Evolutionary conservation across 2,888 invertebrate genomes (phyloP).

Genomic region (Drosophila gaucha): DNA sequence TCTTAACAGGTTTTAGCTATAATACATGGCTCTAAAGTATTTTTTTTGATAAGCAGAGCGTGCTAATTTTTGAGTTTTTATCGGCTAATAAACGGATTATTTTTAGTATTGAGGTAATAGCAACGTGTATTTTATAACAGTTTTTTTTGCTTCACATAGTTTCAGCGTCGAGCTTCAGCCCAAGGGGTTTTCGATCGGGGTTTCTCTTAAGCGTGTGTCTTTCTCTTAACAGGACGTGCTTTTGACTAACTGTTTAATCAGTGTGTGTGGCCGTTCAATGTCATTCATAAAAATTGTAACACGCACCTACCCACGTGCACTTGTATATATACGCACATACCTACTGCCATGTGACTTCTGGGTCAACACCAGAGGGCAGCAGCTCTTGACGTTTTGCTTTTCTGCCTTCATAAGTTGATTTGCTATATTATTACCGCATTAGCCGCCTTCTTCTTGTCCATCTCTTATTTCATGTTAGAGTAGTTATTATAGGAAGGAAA

Average conservation of each 20-base stretch:
- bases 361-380: constrained; percentile 68
- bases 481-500: constrained; percentile 43
- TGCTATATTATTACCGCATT: constrained; percentile 64
- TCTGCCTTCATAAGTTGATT: constrained; percentile 54
- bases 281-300: constrained; percentile 72
- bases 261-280: constrained; percentile 55
- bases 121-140: constrained; percentile 33
- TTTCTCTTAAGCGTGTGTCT: constrained; percentile 11
- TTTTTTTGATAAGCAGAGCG: constrained; percentile 39
- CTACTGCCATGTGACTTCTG: constrained; percentile 39
- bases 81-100: constrained; percentile 34
- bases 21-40: constrained; percentile 13
- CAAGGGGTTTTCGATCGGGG: constrained; percentile 16
- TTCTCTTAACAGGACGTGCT: constrained; percentile 28
- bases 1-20: constrained; percentile 19
- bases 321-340: constrained; percentile 1
- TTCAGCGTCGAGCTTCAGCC: constrained; percentile 5
- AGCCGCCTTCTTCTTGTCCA: constrained; percentile 20
- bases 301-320: constrained; percentile 21
- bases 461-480: constrained; percentile 3
- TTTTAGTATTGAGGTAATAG: constrained; percentile 32
- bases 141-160: constrained; percentile 14
- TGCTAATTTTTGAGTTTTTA: constrained; percentile 47
- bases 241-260: constrained; percentile 16
- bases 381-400: constrained; percentile 33